Evolutionary conservation across 2,888 invertebrate species (phyloP).

Genomic region (Amiota mariae): DNA sequence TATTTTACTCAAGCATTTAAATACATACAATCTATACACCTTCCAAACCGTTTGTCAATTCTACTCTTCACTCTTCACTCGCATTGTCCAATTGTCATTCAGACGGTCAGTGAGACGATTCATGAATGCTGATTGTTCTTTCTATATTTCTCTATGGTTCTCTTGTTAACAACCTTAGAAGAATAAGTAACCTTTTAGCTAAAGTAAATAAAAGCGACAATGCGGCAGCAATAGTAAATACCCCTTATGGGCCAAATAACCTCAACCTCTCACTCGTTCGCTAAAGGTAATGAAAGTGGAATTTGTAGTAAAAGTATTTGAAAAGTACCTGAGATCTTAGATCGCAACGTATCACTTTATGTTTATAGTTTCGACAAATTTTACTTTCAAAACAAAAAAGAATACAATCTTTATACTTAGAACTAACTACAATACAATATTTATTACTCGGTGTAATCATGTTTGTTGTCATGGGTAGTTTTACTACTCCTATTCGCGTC

Average conservation of each 20-base stretch:
- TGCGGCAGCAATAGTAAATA: constrained; percentile 67
- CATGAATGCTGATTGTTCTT: background rate
- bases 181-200: constrained; percentile 42
- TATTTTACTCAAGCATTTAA: constrained; percentile 51
- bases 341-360: background rate
- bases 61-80: constrained; percentile 15
- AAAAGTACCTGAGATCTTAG: no score
- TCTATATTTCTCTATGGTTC: background rate
- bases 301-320: background rate
- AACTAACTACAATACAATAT: no score
- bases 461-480: constrained; percentile 39
- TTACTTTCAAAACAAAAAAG: no score
- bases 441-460: background rate
- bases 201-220: constrained; percentile 57
- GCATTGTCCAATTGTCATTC: constrained; percentile 27
- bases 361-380: no score
- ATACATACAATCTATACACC: background rate
- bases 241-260: constrained; percentile 55
- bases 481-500: constrained; percentile 60
- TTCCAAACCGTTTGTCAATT: constrained; percentile 41
- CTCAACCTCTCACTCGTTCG: background rate
- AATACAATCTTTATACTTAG: no score
- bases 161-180: background rate
- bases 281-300: constrained; percentile 34
- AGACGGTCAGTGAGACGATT: constrained; percentile 29